Evolutionary conservation across 2,113 vertebrate species (phyloP).

Genomic region (Erythrolamprus reginae): DNA sequence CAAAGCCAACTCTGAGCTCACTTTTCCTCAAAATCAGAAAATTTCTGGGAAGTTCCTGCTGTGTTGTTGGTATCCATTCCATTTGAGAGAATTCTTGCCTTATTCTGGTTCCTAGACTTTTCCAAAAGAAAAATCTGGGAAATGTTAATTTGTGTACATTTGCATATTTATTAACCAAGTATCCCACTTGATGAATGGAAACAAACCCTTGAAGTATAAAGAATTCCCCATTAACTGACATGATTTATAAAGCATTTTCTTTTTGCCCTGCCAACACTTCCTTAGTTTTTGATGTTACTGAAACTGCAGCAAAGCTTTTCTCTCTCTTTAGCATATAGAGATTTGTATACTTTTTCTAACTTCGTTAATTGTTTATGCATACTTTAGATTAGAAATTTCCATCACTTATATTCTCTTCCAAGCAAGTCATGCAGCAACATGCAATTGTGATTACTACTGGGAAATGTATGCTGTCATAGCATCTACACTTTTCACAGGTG

Average conservation of each 20-base stretch:
- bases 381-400: background rate
- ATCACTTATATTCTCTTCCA: background rate
- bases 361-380: background rate
- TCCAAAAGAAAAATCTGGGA: background rate
- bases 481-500: background rate
- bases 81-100: background rate
- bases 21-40: background rate
- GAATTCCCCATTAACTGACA: background rate
- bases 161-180: background rate
- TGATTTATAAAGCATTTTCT: background rate
- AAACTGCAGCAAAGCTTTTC: background rate
- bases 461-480: background rate
- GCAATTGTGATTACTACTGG: background rate
- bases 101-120: background rate
- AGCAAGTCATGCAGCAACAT: background rate
- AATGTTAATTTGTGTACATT: background rate
- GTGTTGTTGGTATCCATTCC: background rate
- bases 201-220: background rate
- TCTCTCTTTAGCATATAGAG: background rate
- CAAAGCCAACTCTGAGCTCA: background rate
- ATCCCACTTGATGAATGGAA: background rate
- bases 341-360: background rate
- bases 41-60: background rate
- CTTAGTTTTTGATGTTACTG: background rate
- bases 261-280: background rate